A percentile compares a stretch with the other conserved stretches of the same genome.
Conservation (phyloP, 1,140 invertebrate species). For the Caenorhabditis inopinata region DNA sequence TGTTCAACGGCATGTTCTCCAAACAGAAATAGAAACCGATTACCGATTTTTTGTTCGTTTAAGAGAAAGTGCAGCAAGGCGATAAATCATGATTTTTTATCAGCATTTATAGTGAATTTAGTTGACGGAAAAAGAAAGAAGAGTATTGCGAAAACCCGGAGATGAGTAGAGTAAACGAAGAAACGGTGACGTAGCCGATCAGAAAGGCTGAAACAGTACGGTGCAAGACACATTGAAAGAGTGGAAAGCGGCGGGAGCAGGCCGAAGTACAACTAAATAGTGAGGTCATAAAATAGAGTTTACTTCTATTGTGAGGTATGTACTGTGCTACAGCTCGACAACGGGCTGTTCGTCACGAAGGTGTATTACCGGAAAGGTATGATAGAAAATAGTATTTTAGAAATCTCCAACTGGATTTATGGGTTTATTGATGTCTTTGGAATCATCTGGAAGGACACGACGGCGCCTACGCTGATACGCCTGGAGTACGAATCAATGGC, state of each 20-base stretch:
- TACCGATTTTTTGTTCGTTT: neutral
- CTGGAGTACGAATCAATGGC: too few species aligned
- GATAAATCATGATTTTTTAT: conserved; percentile 14
- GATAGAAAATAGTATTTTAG: too few species aligned
- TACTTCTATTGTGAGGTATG: too few species aligned
- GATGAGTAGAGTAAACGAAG: neutral
- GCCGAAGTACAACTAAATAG: neutral
- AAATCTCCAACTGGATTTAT: too few species aligned
- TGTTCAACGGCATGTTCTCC: conserved; percentile 27
- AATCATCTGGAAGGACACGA: too few species aligned
- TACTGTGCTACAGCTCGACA: too few species aligned
- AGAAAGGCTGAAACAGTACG: neutral
- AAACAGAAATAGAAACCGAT: neutral
- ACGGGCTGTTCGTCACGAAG: too few species aligned
- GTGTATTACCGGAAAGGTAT: too few species aligned
- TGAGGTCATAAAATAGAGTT: too few species aligned
- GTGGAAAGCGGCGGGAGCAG: neutral
- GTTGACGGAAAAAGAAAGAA: neutral
- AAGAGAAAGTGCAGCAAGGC: neutral
- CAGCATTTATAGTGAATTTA: neutral
- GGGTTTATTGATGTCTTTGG: too few species aligned
- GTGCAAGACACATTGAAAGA: neutral
- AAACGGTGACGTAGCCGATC: neutral
- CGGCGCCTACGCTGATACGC: too few species aligned
- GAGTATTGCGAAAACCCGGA: conserved; percentile 4